A percentile compares a stretch with the other conserved stretches of the same genome.
Conservation (phyloP, 2,113 vertebrate species). For the Eurypyga helias region DNA sequence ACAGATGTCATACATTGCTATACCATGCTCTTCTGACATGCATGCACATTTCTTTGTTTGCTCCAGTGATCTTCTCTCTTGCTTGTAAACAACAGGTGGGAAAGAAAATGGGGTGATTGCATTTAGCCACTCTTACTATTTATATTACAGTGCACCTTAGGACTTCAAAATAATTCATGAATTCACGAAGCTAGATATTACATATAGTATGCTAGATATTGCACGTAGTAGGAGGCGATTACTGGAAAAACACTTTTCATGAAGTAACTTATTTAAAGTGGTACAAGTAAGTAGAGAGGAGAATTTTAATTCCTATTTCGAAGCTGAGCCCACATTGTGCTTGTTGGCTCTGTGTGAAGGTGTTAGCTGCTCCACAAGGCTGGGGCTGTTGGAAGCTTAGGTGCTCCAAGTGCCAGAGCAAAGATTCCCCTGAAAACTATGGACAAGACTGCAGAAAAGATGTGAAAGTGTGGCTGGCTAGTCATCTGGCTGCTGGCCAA, state of each 20-base stretch:
- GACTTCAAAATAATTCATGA: neutral
- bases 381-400: neutral
- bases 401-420: neutral
- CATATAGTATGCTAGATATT: no score
- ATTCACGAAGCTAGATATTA: neutral
- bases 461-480: neutral
- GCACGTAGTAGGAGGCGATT: neutral
- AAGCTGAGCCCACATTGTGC: fast-evolving
- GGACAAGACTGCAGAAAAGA: neutral
- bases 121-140: neutral
- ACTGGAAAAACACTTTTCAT: neutral
- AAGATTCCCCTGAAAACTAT: neutral
- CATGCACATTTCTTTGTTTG: neutral
- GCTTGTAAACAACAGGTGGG: neutral
- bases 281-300: neutral
- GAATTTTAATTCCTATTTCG: neutral
- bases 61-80: neutral
- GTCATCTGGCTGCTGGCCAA: neutral
- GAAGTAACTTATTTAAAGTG: neutral
- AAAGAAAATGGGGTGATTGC: neutral
- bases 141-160: neutral
- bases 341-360: neutral
- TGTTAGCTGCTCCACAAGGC: fast-evolving
- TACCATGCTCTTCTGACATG: neutral
- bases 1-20: neutral